Evolutionary conservation across 2,888 invertebrate species (phyloP).

Genomic region (Dorcus parallelipipedus): DNA sequence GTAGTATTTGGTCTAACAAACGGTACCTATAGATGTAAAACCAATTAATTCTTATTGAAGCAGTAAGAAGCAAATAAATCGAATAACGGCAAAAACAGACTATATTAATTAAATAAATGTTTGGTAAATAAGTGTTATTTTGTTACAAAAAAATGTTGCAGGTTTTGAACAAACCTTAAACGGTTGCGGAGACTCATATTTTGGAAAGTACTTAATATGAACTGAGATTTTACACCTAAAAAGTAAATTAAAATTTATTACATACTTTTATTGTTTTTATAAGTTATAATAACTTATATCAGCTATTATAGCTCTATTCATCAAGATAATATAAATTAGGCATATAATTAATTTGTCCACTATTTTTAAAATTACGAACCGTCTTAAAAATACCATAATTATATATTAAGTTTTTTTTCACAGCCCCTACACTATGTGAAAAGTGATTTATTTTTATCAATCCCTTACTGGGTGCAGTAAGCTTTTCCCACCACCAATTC

Average conservation of each 20-base stretch:
- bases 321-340: too few species aligned
- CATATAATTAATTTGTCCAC: too few species aligned
- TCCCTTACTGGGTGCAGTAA: neutral
- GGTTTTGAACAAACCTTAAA: conserved; percentile 23
- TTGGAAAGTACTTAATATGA: conserved; percentile 35
- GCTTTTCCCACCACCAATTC: neutral
- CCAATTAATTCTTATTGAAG: neutral
- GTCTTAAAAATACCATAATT: too few species aligned
- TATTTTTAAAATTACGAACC: too few species aligned
- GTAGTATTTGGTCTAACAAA: neutral
- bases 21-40: neutral
- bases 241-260: conserved; percentile 17
- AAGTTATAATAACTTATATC: neutral
- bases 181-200: conserved; percentile 30
- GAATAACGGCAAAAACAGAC: conserved; percentile 2
- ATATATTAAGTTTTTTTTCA: neutral
- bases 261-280: conserved; percentile 1
- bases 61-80: conserved; percentile 14
- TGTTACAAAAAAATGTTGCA: neutral
- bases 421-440: conserved; percentile 1
- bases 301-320: too few species aligned
- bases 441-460: neutral
- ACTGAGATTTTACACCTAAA: conserved; percentile 34
- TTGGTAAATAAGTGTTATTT: neutral
- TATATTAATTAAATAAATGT: neutral